Percentiles rank a stretch among this genome's conserved stretches.
phyloP scores from a whole-genome alignment of 2,113 vertebrate genomes.

The crab-eating macaque (Macaca fascicularis) region DNA sequence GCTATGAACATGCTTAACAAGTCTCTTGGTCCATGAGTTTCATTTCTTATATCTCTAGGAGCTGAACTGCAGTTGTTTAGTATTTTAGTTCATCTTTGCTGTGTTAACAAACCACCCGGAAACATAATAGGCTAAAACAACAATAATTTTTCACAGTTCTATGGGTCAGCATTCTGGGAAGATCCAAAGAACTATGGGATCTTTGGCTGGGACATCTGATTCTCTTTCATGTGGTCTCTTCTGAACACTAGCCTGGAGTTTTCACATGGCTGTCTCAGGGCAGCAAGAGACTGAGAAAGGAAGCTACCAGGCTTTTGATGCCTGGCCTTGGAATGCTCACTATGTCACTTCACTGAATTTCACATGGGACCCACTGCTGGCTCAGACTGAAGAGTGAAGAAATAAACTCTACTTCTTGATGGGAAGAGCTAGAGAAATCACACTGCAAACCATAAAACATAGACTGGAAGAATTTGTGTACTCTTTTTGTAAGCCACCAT shows the following conservation, averaged over 20 bases:
- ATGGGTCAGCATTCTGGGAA: not conserved
- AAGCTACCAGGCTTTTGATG: not conserved
- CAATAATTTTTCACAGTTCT: not conserved
- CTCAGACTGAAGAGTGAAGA: not conserved
- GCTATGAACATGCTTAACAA: not conserved
- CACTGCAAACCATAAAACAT: not conserved
- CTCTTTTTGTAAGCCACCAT: not conserved
- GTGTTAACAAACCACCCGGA: not conserved
- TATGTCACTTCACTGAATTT: not conserved
- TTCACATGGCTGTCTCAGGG: not conserved
- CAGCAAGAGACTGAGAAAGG: not conserved
- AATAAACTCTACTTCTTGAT: not conserved
- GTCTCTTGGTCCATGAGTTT: not conserved
- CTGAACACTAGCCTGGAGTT: not conserved
- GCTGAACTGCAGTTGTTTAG: not conserved
- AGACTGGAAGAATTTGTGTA: not conserved
- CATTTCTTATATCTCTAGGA: not conserved
- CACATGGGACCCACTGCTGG: not conserved
- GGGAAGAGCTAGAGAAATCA: not conserved
- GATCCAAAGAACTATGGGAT: not conserved
- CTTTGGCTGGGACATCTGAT: not conserved
- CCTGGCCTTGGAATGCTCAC: not conserved
- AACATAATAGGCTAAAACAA: not conserved
- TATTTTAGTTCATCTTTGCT: not conserved
- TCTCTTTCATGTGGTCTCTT: not conserved